phyloP scores from a whole-genome alignment of 2,113 vertebrate genomes.

The Microcebus tavaratra region DNA sequence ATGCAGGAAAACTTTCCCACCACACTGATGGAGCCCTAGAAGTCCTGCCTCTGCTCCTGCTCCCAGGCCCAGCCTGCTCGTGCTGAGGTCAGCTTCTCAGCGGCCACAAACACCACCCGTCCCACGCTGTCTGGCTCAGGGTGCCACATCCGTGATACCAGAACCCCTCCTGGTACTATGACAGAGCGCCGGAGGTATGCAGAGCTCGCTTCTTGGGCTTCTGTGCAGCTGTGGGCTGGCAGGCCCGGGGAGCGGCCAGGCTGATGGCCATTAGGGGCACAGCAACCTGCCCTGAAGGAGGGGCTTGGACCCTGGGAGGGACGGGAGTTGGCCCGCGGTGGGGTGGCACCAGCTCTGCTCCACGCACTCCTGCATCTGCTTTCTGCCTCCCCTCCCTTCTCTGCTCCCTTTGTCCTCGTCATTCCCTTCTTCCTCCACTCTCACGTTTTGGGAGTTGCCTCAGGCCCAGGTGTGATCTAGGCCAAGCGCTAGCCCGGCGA shows the following conservation, averaged over 20 bases:
- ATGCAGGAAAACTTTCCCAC: neutral
- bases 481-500: neutral
- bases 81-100: slow-evolving; percentile 57
- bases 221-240: neutral
- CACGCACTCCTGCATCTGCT: accelerated
- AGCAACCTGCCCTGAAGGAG: neutral
- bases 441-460: neutral
- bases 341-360: neutral
- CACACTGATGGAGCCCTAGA: neutral
- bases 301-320: neutral
- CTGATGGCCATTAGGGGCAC: neutral
- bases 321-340: neutral
- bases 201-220: neutral
- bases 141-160: neutral
- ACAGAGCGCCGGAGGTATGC: slow-evolving; percentile 14
- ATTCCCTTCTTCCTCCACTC: neutral
- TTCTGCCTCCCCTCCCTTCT: neutral
- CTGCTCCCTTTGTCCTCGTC: neutral
- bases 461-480: neutral
- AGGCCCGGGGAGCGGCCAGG: neutral
- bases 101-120: neutral
- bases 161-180: slow-evolving; percentile 50
- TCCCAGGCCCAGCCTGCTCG: neutral
- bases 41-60: neutral
- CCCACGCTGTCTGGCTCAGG: neutral